Base-by-base conservation (phyloP, 2,888 invertebrate species). In the Hololepta plana region DNA sequence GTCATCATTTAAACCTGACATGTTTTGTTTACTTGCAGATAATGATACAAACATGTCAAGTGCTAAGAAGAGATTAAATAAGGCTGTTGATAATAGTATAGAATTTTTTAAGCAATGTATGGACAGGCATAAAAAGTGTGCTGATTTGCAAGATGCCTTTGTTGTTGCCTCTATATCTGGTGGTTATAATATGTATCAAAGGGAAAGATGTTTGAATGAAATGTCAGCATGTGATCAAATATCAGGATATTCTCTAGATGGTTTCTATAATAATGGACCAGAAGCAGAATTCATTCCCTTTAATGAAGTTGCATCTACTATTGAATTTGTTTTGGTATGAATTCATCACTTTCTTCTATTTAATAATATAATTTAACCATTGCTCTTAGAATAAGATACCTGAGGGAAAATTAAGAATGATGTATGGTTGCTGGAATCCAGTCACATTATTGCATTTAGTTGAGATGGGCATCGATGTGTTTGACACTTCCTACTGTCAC, bases 401-500 rank as follows among this genome's bases (percentile, higher is more conserved):
- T 1, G 53, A 53, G 22, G 62, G 72, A 26, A 73, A 81, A 45
- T 53, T 82, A 4, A 63, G 70, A 33, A 57, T 80, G 19, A 60
- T 84, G 35, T 72, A 79, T 44, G 87, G 87, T 3, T 68, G 76
- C 26, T 88, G 80, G 69, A 70, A 68, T 44, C 87, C 90, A 3
- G 54, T 67, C 3, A 57, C 67, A 14, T 60, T 82, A 20, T 45
- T 91, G 29, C 59, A 72, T 32, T 65, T 88, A 1, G 66, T 90
- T 15, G 60, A 69, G 36, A 43, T 67, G 15, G 91, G 91, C 10
- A 64, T 87, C 37, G 93, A 93, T 53, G 48, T 90, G 8, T 87
- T 93, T 51, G 91, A 93, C 47, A 75, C 82, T 0, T 77, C 87
- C 1, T 82, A 82, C 51, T 74, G 80, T 15, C 68, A 68, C 28